phyloP scores from a whole-genome alignment of 2,113 vertebrate species.

The Tylochromis polylepis region DNA sequence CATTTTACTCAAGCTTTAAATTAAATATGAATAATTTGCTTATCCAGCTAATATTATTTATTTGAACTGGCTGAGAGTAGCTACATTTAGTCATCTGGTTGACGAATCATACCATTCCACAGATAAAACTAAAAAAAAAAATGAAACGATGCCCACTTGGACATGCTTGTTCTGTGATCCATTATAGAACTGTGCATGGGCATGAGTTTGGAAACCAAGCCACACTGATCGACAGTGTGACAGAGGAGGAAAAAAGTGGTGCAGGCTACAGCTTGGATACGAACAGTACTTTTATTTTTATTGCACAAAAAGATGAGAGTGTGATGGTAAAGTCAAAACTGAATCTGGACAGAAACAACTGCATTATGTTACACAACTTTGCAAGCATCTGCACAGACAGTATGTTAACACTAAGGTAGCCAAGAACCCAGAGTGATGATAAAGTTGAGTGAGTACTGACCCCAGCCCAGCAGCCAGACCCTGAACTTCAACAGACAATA shows the following conservation, averaged over 20 bases:
- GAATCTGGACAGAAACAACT: neutral
- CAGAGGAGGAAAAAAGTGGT: neutral
- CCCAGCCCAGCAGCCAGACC: too few species aligned
- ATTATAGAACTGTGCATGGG: slow-evolving; percentile 13
- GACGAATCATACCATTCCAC: neutral
- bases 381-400: neutral
- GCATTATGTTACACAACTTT: neutral
- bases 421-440: neutral
- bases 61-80: neutral
- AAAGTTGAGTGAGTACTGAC: neutral
- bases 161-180: slow-evolving; percentile 6
- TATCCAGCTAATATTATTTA: neutral
- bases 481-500: too few species aligned
- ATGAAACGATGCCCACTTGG: neutral
- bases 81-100: neutral
- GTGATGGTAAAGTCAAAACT: neutral
- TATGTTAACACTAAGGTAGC: neutral
- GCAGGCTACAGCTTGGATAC: neutral
- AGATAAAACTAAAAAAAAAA: neutral
- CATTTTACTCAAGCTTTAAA: neutral
- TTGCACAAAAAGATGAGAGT: neutral
- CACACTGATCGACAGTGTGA: neutral
- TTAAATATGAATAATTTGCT: neutral
- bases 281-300: neutral
- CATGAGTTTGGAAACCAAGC: neutral